phyloP scores from a whole-genome alignment of 1,140 invertebrate species.

The Zaprionus davidi region DNA sequence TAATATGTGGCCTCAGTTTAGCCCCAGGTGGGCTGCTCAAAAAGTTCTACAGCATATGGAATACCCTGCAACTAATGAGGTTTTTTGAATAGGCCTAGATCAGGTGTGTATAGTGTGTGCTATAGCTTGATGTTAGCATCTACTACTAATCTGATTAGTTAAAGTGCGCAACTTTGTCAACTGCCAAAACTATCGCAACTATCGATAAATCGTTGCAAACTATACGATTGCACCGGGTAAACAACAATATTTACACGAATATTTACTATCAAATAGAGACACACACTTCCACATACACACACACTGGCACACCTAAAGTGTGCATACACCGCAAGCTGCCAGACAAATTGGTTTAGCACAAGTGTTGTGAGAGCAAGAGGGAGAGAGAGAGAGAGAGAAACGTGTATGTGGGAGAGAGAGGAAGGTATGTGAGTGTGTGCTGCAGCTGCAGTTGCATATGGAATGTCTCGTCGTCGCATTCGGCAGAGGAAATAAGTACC shows the following conservation, averaged over 20 bases:
- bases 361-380: conserved; percentile 5
- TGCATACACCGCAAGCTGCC: conserved; percentile 54
- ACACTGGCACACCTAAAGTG: conserved; percentile 6
- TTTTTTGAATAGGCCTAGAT: background rate
- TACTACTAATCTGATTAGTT: too few species aligned
- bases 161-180: too few species aligned
- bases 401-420: background rate
- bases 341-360: conserved; percentile 79
- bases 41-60: conserved; percentile 23
- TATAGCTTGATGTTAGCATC: background rate
- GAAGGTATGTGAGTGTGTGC: background rate
- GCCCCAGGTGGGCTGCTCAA: conserved; percentile 29
- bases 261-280: conserved; percentile 8
- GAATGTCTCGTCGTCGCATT: conserved; percentile 29
- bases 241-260: conserved; percentile 41
- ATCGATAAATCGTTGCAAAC: conserved; percentile 27
- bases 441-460: conserved; percentile 39
- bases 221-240: conserved; percentile 29
- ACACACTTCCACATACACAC: conserved; percentile 11
- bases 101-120: background rate
- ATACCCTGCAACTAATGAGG: background rate
- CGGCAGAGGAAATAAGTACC: conserved; percentile 54
- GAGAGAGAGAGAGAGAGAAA: background rate
- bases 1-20: conserved; percentile 37
- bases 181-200: conserved; percentile 5